Percentiles rank a stretch among this genome's conserved stretches.
These are phyloP conservation scores for Halocaridina rubra DNA, from an alignment of 2,888 invertebrate species.

Conservation along the genomic window DNA sequence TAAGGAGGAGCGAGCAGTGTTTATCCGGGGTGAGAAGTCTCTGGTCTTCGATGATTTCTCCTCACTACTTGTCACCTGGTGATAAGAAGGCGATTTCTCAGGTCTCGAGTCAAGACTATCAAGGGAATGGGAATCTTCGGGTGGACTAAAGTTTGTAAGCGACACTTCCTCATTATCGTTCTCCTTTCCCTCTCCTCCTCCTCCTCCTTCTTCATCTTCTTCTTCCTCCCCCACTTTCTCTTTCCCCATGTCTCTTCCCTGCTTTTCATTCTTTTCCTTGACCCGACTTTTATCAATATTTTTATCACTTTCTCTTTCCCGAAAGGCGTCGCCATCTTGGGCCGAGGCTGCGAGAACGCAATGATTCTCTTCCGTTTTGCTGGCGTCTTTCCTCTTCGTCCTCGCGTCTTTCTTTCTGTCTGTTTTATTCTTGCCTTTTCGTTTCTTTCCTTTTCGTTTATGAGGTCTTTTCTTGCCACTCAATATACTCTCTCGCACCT, in stretches of 20 bases:
- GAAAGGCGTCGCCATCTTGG: too few species aligned
- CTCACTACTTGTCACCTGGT: slow-evolving; percentile 49
- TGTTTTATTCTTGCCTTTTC: slow-evolving; percentile 28
- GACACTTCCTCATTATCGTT: too few species aligned
- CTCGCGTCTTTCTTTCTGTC: slow-evolving; percentile 23
- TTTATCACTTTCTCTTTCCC: background rate
- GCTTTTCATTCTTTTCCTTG: background rate
- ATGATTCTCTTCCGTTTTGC: background rate
- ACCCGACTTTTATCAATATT: background rate
- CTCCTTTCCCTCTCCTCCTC: background rate
- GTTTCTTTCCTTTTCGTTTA: slow-evolving; percentile 35
- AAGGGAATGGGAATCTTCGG: background rate
- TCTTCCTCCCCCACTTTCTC: background rate
- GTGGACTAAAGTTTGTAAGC: too few species aligned
- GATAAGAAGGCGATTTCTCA: slow-evolving; percentile 36
- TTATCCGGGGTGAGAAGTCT: background rate
- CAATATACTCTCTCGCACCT: slow-evolving; percentile 22
- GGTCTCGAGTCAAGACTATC: slow-evolving; percentile 34
- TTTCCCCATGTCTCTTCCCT: background rate
- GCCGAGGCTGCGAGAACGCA: background rate
- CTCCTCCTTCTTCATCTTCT: background rate
- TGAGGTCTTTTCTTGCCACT: slow-evolving; percentile 20
- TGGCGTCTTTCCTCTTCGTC: background rate
- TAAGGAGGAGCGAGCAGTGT: background rate
- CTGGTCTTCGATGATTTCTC: slow-evolving; percentile 27